phyloP scores from a whole-genome alignment of 2,113 vertebrate species.

The Callorhinus ursinus region DNA sequence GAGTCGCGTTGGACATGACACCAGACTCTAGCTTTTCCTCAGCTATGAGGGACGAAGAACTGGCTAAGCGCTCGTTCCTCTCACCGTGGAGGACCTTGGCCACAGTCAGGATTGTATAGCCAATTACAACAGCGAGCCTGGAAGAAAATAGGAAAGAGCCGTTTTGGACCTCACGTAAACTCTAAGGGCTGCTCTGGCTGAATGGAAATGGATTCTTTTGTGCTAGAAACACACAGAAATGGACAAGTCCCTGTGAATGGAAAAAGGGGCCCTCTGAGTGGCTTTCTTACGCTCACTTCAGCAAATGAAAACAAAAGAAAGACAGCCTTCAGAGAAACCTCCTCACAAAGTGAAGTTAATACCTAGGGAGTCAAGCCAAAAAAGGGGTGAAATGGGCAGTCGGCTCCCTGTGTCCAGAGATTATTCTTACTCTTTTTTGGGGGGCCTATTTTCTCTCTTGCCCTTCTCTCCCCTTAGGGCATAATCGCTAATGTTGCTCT shows the following conservation, averaged over 20 bases:
- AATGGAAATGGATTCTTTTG: slow-evolving; percentile 76
- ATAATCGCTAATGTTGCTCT: slow-evolving; percentile 77
- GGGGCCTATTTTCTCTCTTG: slow-evolving; percentile 70
- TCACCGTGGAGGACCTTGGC: not conserved
- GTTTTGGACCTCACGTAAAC: not conserved
- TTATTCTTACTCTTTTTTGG: slow-evolving; percentile 25
- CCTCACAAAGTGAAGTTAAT: slow-evolving; percentile 45
- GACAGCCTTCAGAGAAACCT: slow-evolving; percentile 48
- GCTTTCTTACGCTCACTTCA: slow-evolving; percentile 64
- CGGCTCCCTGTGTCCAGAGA: slow-evolving; percentile 64
- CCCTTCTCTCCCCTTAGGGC: slow-evolving; percentile 77
- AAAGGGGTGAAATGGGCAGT: not conserved
- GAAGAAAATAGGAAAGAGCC: slow-evolving; percentile 28
- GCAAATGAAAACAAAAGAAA: slow-evolving; percentile 77
- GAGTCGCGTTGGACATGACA: not conserved
- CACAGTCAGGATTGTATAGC: not conserved
- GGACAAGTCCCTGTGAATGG: slow-evolving; percentile 67
- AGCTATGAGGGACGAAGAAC: not conserved
- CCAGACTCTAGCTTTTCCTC: not conserved
- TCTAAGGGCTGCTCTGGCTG: slow-evolving; percentile 12
- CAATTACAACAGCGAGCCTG: not conserved
- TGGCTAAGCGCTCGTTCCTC: not conserved
- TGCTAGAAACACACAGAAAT: slow-evolving; percentile 67
- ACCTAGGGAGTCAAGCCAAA: slow-evolving; percentile 53
- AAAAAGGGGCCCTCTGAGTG: slow-evolving; percentile 50